These are phyloP conservation scores for Cyclophora punctaria DNA, from an alignment of 2,888 invertebrate species.

Conservation along the genomic window DNA sequence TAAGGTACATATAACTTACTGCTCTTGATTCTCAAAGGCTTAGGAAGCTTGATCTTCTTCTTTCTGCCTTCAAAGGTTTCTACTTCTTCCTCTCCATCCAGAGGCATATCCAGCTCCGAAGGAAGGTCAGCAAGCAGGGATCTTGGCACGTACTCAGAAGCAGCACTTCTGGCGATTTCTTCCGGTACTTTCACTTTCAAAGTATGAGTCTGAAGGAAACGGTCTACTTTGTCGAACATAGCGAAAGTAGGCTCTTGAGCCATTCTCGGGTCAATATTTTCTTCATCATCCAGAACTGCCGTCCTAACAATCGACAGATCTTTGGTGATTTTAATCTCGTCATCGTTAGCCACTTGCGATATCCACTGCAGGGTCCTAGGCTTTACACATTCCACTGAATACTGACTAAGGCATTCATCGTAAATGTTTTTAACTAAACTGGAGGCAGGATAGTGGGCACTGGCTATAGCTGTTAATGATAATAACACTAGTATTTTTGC, in stretches of 20 bases:
- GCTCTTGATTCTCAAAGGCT: conserved; percentile 69
- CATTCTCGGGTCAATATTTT: conserved; percentile 58
- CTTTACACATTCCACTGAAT: conserved; percentile 83
- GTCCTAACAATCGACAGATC: conserved; percentile 83
- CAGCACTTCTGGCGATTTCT: conserved; percentile 72
- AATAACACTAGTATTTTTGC: conserved; percentile 60
- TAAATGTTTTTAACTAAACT: conserved; percentile 80
- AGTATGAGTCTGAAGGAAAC: conserved; percentile 84
- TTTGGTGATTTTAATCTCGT: conserved; percentile 84
- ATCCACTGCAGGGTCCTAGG: conserved; percentile 86
- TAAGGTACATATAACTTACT: conserved; percentile 33
- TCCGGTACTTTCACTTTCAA: conserved; percentile 83
- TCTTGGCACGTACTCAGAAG: conserved; percentile 77
- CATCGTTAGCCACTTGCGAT: conserved; percentile 78
- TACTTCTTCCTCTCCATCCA: conserved; percentile 75
- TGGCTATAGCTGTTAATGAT: conserved; percentile 47
- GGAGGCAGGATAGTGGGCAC: conserved; percentile 74
- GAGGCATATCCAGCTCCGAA: conserved; percentile 80
- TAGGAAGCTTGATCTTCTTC: conserved; percentile 71
- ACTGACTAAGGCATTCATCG: conserved; percentile 79
- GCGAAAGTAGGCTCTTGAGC: conserved; percentile 72
- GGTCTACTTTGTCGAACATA: conserved; percentile 83
- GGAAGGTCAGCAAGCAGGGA: conserved; percentile 78
- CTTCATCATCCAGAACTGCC: conserved; percentile 55
- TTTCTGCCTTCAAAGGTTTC: conserved; percentile 63